Evolutionary conservation across 2,797 vertebrate genomes (phyloP).

Genomic region (Epinephelus awoara): DNA sequence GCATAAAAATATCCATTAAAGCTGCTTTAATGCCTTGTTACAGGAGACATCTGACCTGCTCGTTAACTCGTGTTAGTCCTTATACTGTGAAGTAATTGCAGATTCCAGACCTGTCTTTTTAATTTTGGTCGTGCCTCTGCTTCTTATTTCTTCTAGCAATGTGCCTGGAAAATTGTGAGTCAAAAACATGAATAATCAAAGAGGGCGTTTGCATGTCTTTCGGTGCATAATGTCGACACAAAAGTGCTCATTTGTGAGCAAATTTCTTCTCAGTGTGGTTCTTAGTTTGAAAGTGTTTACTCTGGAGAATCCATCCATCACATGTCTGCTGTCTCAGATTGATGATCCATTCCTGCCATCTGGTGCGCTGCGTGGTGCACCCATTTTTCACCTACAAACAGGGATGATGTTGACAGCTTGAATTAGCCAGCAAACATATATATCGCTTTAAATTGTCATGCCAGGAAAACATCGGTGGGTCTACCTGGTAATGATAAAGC

Average conservation of each 20-base stretch:
- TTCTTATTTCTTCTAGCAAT: not conserved
- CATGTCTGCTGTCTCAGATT: constrained; percentile 80
- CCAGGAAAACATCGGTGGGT: constrained; percentile 79
- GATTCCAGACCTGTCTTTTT: not conserved
- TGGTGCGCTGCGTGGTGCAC: constrained; percentile 82
- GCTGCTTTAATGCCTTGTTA: not conserved
- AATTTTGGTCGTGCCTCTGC: not conserved
- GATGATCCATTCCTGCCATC: constrained; percentile 85
- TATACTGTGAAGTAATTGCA: not conserved
- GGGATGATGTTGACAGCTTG: constrained; percentile 84
- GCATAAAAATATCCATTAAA: not conserved
- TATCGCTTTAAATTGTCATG: constrained; percentile 82
- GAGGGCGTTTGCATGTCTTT: constrained; percentile 29
- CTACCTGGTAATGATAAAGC: constrained; percentile 81
- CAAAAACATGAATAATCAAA: constrained; percentile 22
- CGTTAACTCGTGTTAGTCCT: not conserved
- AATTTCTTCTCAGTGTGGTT: constrained; percentile 75
- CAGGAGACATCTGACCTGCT: constrained; percentile 4
- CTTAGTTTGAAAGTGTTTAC: constrained; percentile 78
- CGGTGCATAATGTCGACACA: constrained; percentile 43
- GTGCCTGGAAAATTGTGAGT: not conserved
- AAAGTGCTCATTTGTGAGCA: constrained; percentile 70
- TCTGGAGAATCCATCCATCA: constrained; percentile 84
- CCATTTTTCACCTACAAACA: constrained; percentile 86
- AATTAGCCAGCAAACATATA: constrained; percentile 84